Conservation (phyloP, 1,140 invertebrate species). For the Bombus waltoni region DNA sequence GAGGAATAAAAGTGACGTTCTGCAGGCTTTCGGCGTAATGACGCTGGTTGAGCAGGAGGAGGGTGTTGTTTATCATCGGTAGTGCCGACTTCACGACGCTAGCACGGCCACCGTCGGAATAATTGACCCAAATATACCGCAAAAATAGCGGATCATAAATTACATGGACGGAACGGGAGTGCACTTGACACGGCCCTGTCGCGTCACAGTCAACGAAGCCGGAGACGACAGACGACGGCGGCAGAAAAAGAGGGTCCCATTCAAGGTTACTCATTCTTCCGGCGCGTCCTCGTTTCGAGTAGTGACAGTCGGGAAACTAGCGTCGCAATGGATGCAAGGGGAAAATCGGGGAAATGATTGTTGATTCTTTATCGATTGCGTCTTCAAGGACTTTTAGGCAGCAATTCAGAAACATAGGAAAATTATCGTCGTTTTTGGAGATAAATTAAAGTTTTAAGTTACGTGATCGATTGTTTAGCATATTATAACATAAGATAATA, state of each 20-base stretch:
- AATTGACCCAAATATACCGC: conserved; percentile 73
- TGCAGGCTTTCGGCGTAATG: not conserved
- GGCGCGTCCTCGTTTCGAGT: conserved; percentile 65
- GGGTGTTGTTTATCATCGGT: conserved; percentile 30
- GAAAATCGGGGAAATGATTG: not conserved
- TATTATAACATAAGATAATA: too few relatives aligned
- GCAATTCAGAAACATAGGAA: too few relatives aligned
- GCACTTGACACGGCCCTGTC: conserved; percentile 68
- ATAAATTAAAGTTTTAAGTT: too few relatives aligned
- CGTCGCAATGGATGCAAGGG: not conserved
- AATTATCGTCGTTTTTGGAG: too few relatives aligned
- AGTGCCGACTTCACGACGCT: not conserved
- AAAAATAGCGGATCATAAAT: conserved; percentile 73
- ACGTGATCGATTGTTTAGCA: too few relatives aligned
- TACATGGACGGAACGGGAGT: conserved; percentile 57
- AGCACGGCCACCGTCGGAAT: conserved; percentile 46
- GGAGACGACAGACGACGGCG: conserved; percentile 38
- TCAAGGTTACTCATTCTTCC: conserved; percentile 67
- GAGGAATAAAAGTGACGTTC: conserved; percentile 40
- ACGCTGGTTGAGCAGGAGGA: too few relatives aligned
- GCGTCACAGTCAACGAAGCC: conserved; percentile 39
- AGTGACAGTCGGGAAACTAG: conserved; percentile 59
- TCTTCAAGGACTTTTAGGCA: not conserved
- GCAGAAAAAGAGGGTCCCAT: conserved; percentile 49
- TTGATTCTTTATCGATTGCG: not conserved